Base-by-base conservation (phyloP, 2,797 vertebrate genomes). In the Perodicticus potto region DNA sequence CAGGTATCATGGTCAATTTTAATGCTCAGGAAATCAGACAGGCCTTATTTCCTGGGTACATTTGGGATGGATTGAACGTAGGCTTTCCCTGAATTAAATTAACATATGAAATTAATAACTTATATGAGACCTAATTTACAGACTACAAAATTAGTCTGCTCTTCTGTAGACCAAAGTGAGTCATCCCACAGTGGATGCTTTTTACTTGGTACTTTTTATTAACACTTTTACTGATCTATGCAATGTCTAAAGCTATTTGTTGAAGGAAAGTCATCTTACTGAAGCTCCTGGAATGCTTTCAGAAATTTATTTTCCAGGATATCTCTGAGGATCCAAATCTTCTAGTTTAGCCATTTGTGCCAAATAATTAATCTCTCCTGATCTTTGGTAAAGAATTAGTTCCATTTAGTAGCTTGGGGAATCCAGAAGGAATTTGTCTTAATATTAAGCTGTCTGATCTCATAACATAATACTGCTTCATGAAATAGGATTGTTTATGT, bases 261-360 rank as follows among this genome's bases (percentile, higher is more conserved):
- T 97, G 81, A 97, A 49, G 96, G 70, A 92, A 94, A 95, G 78
- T 96, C 74, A 96, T 92, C 40, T 74, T 49, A 59, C 1, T 80
- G 91, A 97, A 97, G 23, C 0, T 49, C 69, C 61, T 97, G 92
- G 40, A 97, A 96, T 98, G 83, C 81, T 97, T 97, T 96, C 61
- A 93, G 59, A 93, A 86, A 86, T 97, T 96, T 76, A 86, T 96
- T 98, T 98, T 97, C 67, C 83, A 96, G 49, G 40, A 32, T 49
- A 95, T 69, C 70, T 97, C 72, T 93, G 65, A 83, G 82, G 92
- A 63, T 57, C n/a, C 76, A 92, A 91, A 89, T 92, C 53, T 37
- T 97, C 67, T 92, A 95, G 55, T 88, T 91, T 91, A 97, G 87
- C 34, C 61, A 73, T 82, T 97, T 91, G 17, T 95, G n/a, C 89